Percentiles rank a stretch among this genome's conserved stretches.
phyloP scores from a whole-genome alignment of 2,888 invertebrate genomes.

The Latrodectus hesperus region DNA sequence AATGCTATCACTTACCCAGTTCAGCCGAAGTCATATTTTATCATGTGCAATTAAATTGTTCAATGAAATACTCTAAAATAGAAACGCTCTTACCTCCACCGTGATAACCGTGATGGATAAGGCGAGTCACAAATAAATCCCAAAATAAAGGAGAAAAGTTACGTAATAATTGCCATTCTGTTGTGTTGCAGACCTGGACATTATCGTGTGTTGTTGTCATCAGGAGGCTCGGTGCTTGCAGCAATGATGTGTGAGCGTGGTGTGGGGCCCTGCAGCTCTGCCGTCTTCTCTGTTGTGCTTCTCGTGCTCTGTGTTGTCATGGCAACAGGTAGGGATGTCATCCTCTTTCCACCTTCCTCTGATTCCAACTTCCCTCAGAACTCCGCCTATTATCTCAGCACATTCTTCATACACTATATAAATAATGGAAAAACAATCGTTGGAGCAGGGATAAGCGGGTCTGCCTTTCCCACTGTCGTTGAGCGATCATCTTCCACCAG shows the following conservation, averaged over 20 bases:
- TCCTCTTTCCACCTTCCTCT: constrained; percentile 51
- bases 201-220: constrained; percentile 49
- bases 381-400: constrained; percentile 32
- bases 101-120: constrained; percentile 46
- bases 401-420: constrained; percentile 5
- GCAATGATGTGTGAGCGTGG: constrained; percentile 47
- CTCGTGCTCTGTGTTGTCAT: constrained; percentile 57
- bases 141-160: constrained; percentile 2
- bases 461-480: not conserved
- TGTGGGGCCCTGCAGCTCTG: constrained; percentile 41
- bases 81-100: constrained; percentile 13
- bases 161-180: constrained; percentile 24
- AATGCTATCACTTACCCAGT: not conserved
- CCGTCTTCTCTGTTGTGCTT: constrained; percentile 54
- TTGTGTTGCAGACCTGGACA: constrained; percentile 64
- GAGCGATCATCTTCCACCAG: not conserved
- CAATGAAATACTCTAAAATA: not conserved
- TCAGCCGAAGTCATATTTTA: not conserved
- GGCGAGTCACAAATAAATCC: constrained; percentile 33
- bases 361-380: constrained; percentile 44
- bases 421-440: constrained; percentile 1
- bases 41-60: not conserved
- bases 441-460: not conserved
- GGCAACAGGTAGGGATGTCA: constrained; percentile 65
- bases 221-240: constrained; percentile 18